phyloP scores from a whole-genome alignment of 23 tunicate species.

The Styela clava region DNA sequence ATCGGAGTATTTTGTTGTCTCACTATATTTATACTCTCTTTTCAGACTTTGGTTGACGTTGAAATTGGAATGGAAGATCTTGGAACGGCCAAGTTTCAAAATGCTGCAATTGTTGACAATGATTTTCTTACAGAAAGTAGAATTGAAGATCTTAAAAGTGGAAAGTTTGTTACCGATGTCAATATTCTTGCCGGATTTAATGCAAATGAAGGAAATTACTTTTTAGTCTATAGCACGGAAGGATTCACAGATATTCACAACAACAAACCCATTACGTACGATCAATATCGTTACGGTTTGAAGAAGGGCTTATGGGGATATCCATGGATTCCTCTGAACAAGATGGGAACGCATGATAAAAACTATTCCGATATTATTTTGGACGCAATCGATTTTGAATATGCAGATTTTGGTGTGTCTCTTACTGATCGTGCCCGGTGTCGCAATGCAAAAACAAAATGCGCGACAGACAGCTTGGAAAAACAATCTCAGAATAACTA shows the following conservation, averaged over 20 bases:
- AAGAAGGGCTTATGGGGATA: constrained; percentile 21
- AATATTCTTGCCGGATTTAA: constrained; percentile 72
- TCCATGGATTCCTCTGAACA: constrained; percentile 21
- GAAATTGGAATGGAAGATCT: constrained; percentile 48
- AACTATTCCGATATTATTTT: constrained; percentile 14
- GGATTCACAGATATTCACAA: constrained; percentile 25
- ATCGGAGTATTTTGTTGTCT: too few species aligned
- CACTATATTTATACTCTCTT: too few species aligned
- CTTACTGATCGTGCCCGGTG: constrained; percentile 5
- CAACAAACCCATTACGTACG: constrained; percentile 23
- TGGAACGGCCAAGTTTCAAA: constrained; percentile 67
- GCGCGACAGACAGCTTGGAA: background rate
- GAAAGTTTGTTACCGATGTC: constrained; percentile 25
- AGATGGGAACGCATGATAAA: background rate
- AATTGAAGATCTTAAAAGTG: constrained; percentile 1
- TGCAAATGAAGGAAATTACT: constrained; percentile 82
- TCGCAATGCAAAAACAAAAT: background rate
- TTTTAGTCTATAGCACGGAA: constrained; percentile 54
- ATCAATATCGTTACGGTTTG: constrained; percentile 38
- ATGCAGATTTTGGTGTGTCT: constrained; percentile 35
- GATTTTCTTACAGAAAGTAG: constrained; percentile 39
- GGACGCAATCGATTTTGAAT: constrained; percentile 36
- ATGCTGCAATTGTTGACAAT: constrained; percentile 54
- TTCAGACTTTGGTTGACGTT: constrained; percentile 31
- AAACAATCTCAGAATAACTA: constrained; percentile 25